A percentile compares a stretch with the other conserved stretches of the same genome.
Conservation (phyloP, 2,797 vertebrate species). For the Clamator glandarius region DNA sequence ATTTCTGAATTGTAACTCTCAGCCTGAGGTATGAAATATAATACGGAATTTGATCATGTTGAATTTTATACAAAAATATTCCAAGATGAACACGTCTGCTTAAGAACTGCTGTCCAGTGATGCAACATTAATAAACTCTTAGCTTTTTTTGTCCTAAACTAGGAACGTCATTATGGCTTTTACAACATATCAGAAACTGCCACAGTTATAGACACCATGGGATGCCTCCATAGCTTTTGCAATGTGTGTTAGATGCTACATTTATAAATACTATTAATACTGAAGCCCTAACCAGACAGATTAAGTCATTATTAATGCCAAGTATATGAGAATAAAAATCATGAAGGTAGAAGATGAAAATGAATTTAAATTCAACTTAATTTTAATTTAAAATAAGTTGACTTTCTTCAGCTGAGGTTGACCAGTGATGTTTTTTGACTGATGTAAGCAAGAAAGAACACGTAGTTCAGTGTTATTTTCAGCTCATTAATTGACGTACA, state of each 20-base stretch:
- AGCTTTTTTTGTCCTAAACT: background rate
- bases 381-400: conserved; percentile 24
- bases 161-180: background rate
- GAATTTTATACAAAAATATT: conserved; percentile 1
- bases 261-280: background rate
- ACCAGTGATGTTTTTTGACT: background rate
- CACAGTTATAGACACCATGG: background rate
- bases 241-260: background rate
- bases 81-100: background rate
- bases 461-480: background rate
- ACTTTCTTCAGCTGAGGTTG: conserved; percentile 24
- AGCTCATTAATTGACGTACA: background rate
- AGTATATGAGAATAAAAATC: background rate
- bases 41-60: background rate
- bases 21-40: background rate
- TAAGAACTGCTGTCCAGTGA: background rate
- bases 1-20: background rate
- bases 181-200: background rate
- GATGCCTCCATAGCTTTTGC: background rate
- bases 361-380: background rate
- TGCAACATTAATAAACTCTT: background rate
- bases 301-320: background rate
- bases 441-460: background rate
- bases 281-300: background rate
- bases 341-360: background rate